Evolutionary conservation across 1,140 invertebrate species (phyloP), one percentile per base, ranked within the genome.

Genomic region (Drosophila pectinifera): DNA sequence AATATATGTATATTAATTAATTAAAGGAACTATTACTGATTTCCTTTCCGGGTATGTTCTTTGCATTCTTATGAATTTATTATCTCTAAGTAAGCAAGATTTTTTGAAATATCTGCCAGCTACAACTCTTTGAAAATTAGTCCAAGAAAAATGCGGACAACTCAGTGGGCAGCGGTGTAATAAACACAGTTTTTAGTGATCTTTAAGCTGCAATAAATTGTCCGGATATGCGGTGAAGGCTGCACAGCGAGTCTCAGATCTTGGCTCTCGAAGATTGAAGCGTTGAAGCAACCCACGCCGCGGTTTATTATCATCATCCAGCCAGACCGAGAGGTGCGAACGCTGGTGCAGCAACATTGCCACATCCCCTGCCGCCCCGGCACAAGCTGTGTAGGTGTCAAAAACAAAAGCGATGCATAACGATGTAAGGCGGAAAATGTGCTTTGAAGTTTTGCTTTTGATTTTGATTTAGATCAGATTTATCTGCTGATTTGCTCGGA

Each of bases 331-430:
- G 78, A 85, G 83, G 84, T 88, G 83, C 76, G 76, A 88, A 88
- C 67, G 75, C 61, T 58, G 49, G 65, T 72, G 65, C 73, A 74
- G 72, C 59, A 45, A 48, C 39, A 63, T 49, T 64, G 46, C 55
- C 42, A 34, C 48, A 14, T 20, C 54, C 16, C 53, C 36, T 34
- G 38, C 51, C 16, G n/a, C 34, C 42, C 26, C 28, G 8, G 14
- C 38, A 63, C 65, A 63, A 49, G 49, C 63, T 73, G 83, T 88
- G 83, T 88, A 88, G 83, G 83, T 88, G 83, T 89, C 84, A 88
- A 88, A 84, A 85, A 79, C 63, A 74, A 72, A 80, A 62, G 41
- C 67, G 36, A 51, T 56, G 39, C 63, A 68, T 61, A 82, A 72
- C 53, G 72, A 72, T 72, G 58, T 72, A 16, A 45, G 62, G 81